phyloP scores from a whole-genome alignment of 1,140 invertebrate species.

The Temnothorax longispinosus region DNA sequence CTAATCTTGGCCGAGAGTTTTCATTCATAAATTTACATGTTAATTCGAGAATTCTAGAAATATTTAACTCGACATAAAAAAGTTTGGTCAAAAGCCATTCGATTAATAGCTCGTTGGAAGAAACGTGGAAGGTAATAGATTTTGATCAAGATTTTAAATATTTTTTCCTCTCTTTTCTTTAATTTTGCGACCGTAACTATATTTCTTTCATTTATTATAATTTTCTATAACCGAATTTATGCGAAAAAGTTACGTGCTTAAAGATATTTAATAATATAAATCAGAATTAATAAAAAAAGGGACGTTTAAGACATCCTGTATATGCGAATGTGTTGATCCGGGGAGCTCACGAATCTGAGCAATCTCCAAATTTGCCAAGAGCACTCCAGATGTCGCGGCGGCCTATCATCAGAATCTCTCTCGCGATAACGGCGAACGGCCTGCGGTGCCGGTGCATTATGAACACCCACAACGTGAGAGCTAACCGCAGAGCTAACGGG shows the following conservation, averaged over 20 bases:
- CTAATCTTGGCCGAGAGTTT: not conserved
- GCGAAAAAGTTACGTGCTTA: not conserved
- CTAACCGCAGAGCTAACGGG: constrained; percentile 53
- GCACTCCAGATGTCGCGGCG: constrained; percentile 36
- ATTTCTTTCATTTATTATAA: not conserved
- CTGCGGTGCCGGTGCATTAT: constrained; percentile 38
- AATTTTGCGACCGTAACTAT: not conserved
- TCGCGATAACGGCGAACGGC: constrained; percentile 43
- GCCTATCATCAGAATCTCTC: constrained; percentile 47
- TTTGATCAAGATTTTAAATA: not conserved
- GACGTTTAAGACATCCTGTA: not conserved
- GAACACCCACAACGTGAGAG: constrained; percentile 58
- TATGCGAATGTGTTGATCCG: not conserved
- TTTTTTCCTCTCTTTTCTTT: not conserved
- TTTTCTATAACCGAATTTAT: not conserved
- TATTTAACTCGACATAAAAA: not conserved
- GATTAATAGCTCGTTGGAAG: not conserved
- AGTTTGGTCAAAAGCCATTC: not conserved
- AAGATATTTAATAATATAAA: not conserved
- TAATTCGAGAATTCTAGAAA: not conserved
- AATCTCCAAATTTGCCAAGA: constrained; percentile 18
- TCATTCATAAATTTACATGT: not conserved
- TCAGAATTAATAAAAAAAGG: not conserved
- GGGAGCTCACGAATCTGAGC: not conserved
- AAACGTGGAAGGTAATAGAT: not conserved